phyloP scores from a whole-genome alignment of 2,797 vertebrate genomes.

The Limnodromus scolopaceus region DNA sequence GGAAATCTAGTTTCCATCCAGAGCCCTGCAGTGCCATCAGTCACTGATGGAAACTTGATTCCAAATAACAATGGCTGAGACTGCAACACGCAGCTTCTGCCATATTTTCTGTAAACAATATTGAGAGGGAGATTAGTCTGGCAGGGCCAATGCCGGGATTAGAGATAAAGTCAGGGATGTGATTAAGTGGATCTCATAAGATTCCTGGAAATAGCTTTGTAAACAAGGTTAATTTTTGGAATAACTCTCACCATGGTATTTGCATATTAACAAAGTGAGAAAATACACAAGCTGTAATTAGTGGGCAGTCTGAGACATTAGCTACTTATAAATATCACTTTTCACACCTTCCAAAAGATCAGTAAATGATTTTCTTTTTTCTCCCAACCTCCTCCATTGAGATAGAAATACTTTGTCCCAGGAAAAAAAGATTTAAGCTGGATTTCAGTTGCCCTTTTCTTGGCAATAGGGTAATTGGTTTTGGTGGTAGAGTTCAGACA shows the following conservation, averaged over 20 bases:
- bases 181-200: not conserved
- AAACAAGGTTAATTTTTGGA: constrained; percentile 1
- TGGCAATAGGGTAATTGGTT: not conserved
- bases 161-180: not conserved
- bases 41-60: not conserved
- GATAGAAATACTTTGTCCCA: not conserved
- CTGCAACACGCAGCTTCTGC: not conserved
- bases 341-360: not conserved
- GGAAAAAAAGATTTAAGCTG: not conserved
- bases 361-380: not conserved
- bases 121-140: not conserved
- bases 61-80: not conserved
- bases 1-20: not conserved
- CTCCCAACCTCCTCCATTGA: not conserved
- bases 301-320: not conserved
- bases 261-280: not conserved
- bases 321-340: not conserved
- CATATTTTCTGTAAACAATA: not conserved
- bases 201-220: not conserved
- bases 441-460: not conserved
- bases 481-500: not conserved
- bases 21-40: not conserved
- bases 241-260: not conserved
- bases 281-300: not conserved
- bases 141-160: not conserved